Conservation (phyloP, 2,888 invertebrate species). For the Alloscopus bannaensis region DNA sequence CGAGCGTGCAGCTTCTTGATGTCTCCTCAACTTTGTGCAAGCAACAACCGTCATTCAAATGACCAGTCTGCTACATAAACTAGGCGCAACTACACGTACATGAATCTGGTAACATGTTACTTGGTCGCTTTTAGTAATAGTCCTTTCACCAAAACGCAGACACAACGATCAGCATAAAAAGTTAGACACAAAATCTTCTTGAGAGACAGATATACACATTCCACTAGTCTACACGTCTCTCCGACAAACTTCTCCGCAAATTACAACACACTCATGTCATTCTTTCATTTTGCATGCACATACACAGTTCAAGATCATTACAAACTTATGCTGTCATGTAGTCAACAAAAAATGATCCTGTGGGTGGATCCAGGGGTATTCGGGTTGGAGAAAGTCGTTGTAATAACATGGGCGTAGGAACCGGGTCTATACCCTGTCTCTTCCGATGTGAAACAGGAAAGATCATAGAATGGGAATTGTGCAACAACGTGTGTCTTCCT, state of each 20-base stretch:
- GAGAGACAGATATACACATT: not conserved
- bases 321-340: slow-evolving; percentile 49
- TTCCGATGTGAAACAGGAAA: slow-evolving; percentile 38
- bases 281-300: slow-evolving; percentile 26
- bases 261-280: slow-evolving; percentile 31
- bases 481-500: slow-evolving; percentile 52
- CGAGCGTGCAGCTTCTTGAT: slow-evolving; percentile 8
- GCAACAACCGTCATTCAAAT: slow-evolving; percentile 10
- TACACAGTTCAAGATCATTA: slow-evolving; percentile 42
- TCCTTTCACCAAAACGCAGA: no score
- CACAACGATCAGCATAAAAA: no score
- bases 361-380: slow-evolving; percentile 29
- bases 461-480: slow-evolving; percentile 36
- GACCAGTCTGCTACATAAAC: not conserved
- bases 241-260: slow-evolving; percentile 29
- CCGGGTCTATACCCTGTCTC: slow-evolving; percentile 3
- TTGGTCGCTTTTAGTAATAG: no score
- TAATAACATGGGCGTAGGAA: no score
- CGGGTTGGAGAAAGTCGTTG: slow-evolving; percentile 20
- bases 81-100: no score
- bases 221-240: slow-evolving; percentile 20
- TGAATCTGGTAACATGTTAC: no score
- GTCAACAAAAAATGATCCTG: slow-evolving; percentile 16
- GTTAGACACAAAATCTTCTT: no score
- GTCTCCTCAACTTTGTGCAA: not conserved